phyloP scores from a whole-genome alignment of 2,113 vertebrate genomes.

The Thinocorus orbignyianus region DNA sequence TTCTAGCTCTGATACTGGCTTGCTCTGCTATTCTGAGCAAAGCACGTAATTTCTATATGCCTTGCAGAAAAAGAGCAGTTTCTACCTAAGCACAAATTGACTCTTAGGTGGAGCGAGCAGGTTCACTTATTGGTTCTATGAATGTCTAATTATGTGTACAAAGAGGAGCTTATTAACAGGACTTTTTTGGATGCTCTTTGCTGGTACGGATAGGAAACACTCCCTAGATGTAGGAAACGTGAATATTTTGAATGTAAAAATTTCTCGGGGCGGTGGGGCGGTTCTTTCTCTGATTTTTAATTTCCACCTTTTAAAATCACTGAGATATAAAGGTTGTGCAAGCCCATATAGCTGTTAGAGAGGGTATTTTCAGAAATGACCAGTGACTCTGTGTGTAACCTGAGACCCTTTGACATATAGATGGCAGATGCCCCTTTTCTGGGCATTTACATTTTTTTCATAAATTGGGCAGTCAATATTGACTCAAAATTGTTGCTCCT shows the following conservation, averaged over 20 bases:
- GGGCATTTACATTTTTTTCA: background rate
- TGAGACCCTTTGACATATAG: background rate
- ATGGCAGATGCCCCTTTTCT: background rate
- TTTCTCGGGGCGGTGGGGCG: background rate
- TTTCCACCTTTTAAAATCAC: background rate
- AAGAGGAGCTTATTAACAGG: background rate
- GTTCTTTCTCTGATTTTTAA: background rate
- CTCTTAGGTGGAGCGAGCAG: background rate
- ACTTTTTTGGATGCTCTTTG: background rate
- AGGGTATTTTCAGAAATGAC: background rate
- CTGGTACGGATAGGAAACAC: background rate
- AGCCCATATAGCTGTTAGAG: background rate
- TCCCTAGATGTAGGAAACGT: background rate
- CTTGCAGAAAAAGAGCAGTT: background rate
- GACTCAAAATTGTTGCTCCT: background rate
- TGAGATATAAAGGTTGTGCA: background rate
- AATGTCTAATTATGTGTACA: background rate
- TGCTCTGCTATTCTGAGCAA: background rate
- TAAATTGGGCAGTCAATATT: background rate
- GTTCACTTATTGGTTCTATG: background rate
- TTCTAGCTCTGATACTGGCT: background rate
- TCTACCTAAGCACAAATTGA: background rate
- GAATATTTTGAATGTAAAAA: background rate
- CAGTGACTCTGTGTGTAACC: background rate
- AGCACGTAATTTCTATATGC: background rate